Evolutionary conservation across 2,797 vertebrate species (phyloP).

Genomic region (Megaceryle alcyon): DNA sequence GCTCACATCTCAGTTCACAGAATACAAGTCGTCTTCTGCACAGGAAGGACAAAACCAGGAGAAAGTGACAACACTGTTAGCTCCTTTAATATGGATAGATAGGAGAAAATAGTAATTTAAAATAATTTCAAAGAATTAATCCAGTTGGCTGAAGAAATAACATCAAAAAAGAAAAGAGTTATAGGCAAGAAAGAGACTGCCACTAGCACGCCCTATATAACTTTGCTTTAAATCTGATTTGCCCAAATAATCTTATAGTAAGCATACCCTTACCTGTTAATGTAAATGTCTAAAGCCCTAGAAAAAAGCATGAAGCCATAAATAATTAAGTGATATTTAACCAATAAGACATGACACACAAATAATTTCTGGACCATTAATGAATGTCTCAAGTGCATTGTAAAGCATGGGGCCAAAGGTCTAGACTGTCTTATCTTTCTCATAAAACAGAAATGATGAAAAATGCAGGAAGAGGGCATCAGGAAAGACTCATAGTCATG

Average conservation of each 20-base stretch:
- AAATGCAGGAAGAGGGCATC: neutral
- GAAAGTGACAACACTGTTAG: neutral
- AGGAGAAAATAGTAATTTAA: neutral
- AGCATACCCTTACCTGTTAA: neutral
- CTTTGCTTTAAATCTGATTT: neutral
- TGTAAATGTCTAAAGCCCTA: neutral
- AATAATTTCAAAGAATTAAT: neutral
- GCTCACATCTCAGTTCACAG: neutral
- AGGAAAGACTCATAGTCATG: neutral
- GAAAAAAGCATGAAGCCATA: neutral
- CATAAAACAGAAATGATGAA: neutral
- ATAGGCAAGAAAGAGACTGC: neutral
- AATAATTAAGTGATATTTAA: conserved; percentile 5
- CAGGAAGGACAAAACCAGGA: neutral
- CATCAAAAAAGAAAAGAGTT: neutral
- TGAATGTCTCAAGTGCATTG: neutral
- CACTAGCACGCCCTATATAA: neutral
- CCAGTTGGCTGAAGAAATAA: neutral
- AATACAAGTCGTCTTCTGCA: neutral
- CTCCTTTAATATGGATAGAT: neutral
- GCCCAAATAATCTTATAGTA: neutral
- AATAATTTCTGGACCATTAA: conserved; percentile 25
- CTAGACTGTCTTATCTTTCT: neutral
- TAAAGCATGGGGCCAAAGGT: neutral
- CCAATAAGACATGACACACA: neutral